Percentiles rank a stretch among this genome's conserved stretches.
Evolutionary conservation across 2,113 vertebrate genomes (phyloP).

Genomic region (Talpa occidentalis): DNA sequence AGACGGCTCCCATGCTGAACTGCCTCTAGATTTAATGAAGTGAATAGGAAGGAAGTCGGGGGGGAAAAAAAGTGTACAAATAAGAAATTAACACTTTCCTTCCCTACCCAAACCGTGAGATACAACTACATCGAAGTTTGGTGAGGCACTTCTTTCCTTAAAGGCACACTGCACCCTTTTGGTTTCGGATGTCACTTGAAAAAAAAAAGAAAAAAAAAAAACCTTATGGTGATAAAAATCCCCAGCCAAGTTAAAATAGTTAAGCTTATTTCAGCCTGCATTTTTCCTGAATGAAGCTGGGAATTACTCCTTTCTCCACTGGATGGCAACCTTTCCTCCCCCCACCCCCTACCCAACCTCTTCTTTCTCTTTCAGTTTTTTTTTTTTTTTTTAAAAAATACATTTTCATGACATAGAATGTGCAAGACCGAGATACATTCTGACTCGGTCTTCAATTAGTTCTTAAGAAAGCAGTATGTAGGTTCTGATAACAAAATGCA

Average conservation of each 20-base stretch:
- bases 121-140: slow-evolving; percentile 71
- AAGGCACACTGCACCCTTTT: slow-evolving; percentile 70
- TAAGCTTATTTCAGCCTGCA: slow-evolving; percentile 72
- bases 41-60: slow-evolving; percentile 83
- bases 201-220: not conserved
- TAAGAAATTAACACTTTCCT: slow-evolving; percentile 83
- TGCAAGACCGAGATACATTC: slow-evolving; percentile 24
- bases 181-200: slow-evolving; percentile 55
- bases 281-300: slow-evolving; percentile 75
- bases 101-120: slow-evolving; percentile 60
- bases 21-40: slow-evolving; percentile 83
- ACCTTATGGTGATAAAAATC: slow-evolving; percentile 66
- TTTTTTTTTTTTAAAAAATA: slow-evolving; percentile 63
- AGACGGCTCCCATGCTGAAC: slow-evolving; percentile 83
- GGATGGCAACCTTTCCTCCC: slow-evolving; percentile 78
- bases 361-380: not conserved
- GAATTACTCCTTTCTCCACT: slow-evolving; percentile 79
- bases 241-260: slow-evolving; percentile 79
- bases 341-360: not conserved
- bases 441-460: slow-evolving; percentile 22
- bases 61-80: slow-evolving; percentile 83
- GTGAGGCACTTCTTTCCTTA: slow-evolving; percentile 63
- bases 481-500: not conserved
- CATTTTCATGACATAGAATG: slow-evolving; percentile 58
- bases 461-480: not conserved